Conservation (phyloP, 2,113 vertebrate species). For the Strix uralensis region DNA sequence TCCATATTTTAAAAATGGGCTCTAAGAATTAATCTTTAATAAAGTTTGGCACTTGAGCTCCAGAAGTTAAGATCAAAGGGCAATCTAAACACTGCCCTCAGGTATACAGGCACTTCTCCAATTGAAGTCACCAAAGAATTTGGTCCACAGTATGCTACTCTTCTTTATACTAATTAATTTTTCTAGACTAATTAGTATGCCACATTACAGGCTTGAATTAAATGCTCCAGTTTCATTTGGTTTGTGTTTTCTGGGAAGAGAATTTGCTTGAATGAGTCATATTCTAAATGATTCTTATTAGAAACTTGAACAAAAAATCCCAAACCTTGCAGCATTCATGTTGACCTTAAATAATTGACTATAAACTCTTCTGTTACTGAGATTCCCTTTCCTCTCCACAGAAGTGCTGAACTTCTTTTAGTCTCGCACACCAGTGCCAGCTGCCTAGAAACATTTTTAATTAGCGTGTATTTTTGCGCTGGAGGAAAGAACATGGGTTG, state of each 20-base stretch:
- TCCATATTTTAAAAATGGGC: background rate
- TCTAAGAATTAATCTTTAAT: conserved; percentile 15
- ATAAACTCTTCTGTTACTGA: background rate
- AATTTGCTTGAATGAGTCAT: background rate
- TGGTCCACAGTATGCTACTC: background rate
- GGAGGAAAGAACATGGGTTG: conserved; percentile 76
- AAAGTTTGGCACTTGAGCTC: background rate
- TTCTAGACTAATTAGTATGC: conserved; percentile 3
- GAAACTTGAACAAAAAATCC: background rate
- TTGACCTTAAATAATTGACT: background rate
- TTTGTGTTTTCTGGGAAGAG: background rate
- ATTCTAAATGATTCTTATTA: background rate
- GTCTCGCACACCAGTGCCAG: background rate
- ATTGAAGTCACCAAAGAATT: conserved; percentile 2
- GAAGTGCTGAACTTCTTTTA: background rate
- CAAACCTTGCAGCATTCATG: background rate
- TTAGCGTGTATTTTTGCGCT: conserved; percentile 45
- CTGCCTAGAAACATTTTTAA: conserved; percentile 55
- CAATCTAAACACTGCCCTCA: background rate
- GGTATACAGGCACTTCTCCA: background rate
- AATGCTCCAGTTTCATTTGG: background rate
- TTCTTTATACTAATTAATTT: conserved; percentile 37
- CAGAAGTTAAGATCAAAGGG: conserved; percentile 43
- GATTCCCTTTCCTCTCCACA: background rate
- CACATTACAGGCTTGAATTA: background rate